Percentiles rank a stretch among this genome's conserved stretches.
Evolutionary conservation across 2,888 invertebrate genomes (phyloP).

Genomic region (Machimus rusticus): DNA sequence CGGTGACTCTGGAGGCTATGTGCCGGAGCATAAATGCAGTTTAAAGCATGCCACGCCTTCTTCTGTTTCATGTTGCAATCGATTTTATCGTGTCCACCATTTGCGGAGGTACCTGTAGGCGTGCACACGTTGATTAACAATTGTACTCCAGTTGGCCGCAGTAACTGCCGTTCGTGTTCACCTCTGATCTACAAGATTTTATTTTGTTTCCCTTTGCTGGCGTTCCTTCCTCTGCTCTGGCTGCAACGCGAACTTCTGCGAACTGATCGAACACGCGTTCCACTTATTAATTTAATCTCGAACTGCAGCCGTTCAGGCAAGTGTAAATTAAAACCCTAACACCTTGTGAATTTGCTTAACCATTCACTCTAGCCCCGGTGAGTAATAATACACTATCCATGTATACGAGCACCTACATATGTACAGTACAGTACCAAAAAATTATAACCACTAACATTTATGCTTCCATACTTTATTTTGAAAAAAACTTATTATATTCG

Average conservation of each 20-base stretch:
- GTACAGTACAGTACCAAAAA: no score
- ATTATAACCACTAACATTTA: no score
- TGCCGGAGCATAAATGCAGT: neutral
- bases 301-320: neutral
- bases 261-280: neutral
- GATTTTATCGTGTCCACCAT: conserved; percentile 37
- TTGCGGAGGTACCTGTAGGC: conserved; percentile 31
- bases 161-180: conserved; percentile 27
- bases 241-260: neutral
- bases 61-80: conserved; percentile 32
- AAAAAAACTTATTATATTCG: no score
- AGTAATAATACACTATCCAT: no score
- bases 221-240: neutral
- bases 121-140: conserved; percentile 36
- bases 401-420: no score
- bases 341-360: neutral
- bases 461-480: no score
- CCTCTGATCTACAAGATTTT: conserved; percentile 32
- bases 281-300: neutral
- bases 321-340: neutral
- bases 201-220: neutral
- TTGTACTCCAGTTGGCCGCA: conserved; percentile 25
- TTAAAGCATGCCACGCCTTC: conserved; percentile 30
- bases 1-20: neutral
- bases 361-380: neutral